These are phyloP conservation scores for Amphipoea oculea DNA, from an alignment of 2,888 invertebrate genomes.

Conservation along the genomic window DNA sequence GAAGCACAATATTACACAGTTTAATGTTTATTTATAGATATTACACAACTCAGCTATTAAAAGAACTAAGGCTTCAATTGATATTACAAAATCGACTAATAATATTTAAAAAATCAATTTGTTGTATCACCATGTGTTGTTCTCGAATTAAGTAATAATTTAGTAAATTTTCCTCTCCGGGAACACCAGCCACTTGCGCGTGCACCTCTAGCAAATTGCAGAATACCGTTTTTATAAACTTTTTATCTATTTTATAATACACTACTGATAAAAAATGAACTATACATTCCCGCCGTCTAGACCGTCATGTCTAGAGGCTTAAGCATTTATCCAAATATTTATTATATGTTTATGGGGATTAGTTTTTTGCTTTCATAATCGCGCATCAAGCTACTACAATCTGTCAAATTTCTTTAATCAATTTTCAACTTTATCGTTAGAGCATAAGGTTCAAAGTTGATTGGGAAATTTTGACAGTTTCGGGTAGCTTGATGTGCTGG, in stretches of 20 bases:
- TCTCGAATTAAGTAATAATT: background rate
- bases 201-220: constrained; percentile 18
- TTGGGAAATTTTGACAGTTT: too few relatives aligned
- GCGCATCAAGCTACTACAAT: too few relatives aligned
- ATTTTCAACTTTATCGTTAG: too few relatives aligned
- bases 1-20: background rate
- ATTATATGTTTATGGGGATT: constrained; percentile 14
- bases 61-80: background rate
- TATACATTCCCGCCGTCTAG: constrained; percentile 39
- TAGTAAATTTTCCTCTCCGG: background rate
- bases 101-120: background rate
- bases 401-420: too few relatives aligned
- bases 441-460: too few relatives aligned
- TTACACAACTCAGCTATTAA: background rate
- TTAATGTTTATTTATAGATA: background rate
- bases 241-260: constrained; percentile 53
- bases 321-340: constrained; percentile 33
- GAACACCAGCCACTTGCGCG: constrained; percentile 29
- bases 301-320: constrained; percentile 35
- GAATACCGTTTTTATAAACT: constrained; percentile 31
- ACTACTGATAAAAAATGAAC: constrained; percentile 52
- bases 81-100: background rate
- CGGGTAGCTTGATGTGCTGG: too few relatives aligned
- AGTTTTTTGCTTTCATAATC: background rate
- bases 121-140: background rate